phyloP scores from a whole-genome alignment of 2,113 vertebrate genomes.

The Corythoichthys intestinalis region DNA sequence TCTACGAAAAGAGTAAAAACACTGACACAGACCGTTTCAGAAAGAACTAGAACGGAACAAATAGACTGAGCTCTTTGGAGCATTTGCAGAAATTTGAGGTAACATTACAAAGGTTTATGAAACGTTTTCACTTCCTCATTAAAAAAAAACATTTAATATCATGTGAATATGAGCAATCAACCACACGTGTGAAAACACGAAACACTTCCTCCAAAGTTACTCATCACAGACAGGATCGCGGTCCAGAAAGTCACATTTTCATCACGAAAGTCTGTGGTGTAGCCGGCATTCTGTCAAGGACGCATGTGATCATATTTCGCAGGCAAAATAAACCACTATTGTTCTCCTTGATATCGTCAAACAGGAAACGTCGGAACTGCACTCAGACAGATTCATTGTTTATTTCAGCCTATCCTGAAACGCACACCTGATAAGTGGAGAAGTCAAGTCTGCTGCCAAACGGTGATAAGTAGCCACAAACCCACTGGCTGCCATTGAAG shows the following conservation, averaged over 20 bases:
- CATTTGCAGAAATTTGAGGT: too few species aligned
- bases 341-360: slow-evolving; percentile 3
- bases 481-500: too few species aligned
- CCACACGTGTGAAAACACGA: background rate
- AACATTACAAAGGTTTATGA: background rate
- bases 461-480: slow-evolving; percentile 2
- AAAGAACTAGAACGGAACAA: background rate
- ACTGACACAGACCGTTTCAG: background rate
- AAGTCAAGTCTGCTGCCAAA: background rate
- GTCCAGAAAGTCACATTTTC: background rate
- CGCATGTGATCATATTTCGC: background rate
- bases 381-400: slow-evolving; percentile 9
- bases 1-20: background rate
- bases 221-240: background rate
- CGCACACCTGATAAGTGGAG: slow-evolving; percentile 20
- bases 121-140: background rate
- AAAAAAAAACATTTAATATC: background rate
- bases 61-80: background rate
- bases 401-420: background rate
- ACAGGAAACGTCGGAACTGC: slow-evolving; percentile 37
- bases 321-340: slow-evolving; percentile 7
- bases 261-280: background rate
- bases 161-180: background rate
- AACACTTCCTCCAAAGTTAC: background rate
- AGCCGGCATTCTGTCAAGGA: background rate